Conservation (phyloP, 2,797 vertebrate genomes). For the Lacerta viridis region DNA sequence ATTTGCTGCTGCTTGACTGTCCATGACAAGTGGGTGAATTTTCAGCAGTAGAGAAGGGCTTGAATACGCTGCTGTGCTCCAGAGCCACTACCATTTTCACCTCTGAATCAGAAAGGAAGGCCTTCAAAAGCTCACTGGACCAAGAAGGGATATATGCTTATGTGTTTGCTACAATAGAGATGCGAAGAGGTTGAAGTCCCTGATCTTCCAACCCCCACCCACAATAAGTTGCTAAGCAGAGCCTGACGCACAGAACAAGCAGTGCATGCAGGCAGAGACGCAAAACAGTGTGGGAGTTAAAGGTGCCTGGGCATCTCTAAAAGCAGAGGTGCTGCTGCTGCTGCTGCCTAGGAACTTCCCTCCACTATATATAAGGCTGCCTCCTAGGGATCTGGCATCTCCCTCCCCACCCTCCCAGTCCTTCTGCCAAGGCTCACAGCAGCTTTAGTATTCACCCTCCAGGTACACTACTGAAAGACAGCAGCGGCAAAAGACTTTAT, state of each 20-base stretch:
- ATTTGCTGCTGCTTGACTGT: no score
- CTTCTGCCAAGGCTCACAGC: background rate
- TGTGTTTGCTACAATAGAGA: background rate
- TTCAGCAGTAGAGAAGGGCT: background rate
- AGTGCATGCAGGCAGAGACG: background rate
- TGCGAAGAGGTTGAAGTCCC: background rate
- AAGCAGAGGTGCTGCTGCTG: background rate
- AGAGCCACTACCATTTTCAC: background rate
- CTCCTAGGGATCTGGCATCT: background rate
- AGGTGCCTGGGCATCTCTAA: background rate
- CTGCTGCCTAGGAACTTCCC: background rate
- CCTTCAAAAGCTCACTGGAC: background rate
- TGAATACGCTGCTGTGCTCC: background rate
- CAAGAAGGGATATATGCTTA: no score
- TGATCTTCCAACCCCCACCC: background rate
- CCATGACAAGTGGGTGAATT: background rate
- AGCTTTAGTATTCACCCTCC: background rate
- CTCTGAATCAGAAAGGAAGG: background rate
- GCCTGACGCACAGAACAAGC: background rate
- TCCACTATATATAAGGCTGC: background rate
- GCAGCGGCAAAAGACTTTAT: background rate
- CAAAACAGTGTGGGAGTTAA: background rate
- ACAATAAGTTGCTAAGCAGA: background rate
- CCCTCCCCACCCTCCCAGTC: no score
- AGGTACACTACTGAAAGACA: background rate